Evolutionary conservation across 2,113 vertebrate genomes (phyloP).

Genomic region (Glaucomys volans): DNA sequence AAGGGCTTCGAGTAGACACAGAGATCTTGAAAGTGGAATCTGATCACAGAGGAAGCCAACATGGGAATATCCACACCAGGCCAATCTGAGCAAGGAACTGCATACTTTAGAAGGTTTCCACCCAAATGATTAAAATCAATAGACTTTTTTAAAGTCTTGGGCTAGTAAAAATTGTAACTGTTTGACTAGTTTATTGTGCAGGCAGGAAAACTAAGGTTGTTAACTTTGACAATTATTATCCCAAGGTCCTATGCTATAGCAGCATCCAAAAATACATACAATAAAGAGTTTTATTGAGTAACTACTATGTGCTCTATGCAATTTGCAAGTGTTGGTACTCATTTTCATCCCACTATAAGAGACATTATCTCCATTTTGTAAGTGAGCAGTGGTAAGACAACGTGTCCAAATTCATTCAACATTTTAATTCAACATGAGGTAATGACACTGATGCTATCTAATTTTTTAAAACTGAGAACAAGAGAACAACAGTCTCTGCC

Average conservation of each 20-base stretch:
- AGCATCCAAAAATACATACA: background rate
- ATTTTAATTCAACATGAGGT: background rate
- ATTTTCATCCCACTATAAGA: background rate
- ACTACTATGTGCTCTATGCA: background rate
- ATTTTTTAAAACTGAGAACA: background rate
- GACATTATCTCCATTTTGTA: background rate
- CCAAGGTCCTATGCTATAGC: background rate
- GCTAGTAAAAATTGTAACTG: background rate
- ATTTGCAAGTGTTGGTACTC: background rate
- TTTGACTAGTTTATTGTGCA: background rate
- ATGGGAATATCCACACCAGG: background rate
- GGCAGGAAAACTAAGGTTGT: background rate
- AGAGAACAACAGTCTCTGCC: background rate
- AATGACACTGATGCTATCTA: background rate
- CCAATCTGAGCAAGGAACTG: background rate
- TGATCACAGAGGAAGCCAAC: background rate
- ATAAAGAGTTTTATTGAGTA: background rate
- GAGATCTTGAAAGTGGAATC: background rate
- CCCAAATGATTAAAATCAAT: background rate
- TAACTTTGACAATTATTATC: background rate
- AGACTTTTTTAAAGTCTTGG: background rate
- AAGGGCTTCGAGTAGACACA: background rate
- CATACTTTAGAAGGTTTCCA: background rate
- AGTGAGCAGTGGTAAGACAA: background rate
- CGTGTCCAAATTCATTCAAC: background rate